Base-by-base conservation (phyloP, 1,140 invertebrate species). In the Orius insidiosus region DNA sequence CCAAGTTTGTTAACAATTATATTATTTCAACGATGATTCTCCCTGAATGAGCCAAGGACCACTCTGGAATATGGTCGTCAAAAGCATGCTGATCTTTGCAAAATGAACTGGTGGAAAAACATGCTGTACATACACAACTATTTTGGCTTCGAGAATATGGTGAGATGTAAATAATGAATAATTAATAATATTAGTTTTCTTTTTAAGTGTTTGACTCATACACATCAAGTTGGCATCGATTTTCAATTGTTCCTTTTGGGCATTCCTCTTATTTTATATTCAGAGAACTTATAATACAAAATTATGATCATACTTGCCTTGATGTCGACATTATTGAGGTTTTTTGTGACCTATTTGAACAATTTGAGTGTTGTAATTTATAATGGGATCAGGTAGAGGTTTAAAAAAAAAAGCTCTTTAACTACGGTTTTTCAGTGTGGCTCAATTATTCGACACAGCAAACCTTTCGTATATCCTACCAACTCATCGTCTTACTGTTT, bases 191-290 rank as follows among this genome's bases (percentile, higher is more conserved):
- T 49, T 36, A 54, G 13, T n/a, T 13, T 47, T 45, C 52, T 42
- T 39, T 64, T 66, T 34, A 59, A 80, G 76, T 80, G 77, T 53
- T 73, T 74, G 9, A 69, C 75, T 4, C 74, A 76, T 53, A 77
- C 73, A 1, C 71, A 79, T 55, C 76, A 78, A 51, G 56, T 89
- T 36, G 82, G 83, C 1, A 62, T 87, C 55, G 85, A 89, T 55
- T 78, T 86, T 70, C 84, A 87, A 61, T 68, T 88, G 13, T 84
- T 80, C 36, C 60, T 84, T 14, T 46, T 81, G 2, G 73, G 78
- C 5, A 74, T 81, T 1, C 59, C 81, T 1, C 58, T 87, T 5
- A 68, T 40, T 6, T 54, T 68, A 2, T 44, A 24, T 24, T 4
- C 24, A 24, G 24, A 3, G 24, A 24, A 24, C 24, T 24, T 24